Conservation (phyloP, 2,888 invertebrate genomes). For the Chirona hameri region DNA sequence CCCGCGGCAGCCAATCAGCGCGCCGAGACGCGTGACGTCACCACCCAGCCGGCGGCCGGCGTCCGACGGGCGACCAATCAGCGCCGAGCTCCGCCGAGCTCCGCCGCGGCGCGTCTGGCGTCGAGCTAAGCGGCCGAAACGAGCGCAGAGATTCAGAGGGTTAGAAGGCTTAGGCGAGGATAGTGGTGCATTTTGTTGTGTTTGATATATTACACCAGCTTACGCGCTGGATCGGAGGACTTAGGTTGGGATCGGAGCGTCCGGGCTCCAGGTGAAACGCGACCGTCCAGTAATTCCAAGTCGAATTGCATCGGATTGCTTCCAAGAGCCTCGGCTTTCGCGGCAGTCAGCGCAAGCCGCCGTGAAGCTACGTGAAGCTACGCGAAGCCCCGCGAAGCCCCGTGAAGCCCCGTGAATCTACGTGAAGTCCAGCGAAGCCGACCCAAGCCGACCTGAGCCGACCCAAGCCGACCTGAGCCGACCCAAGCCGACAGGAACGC, state of each 20-base stretch:
- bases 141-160: not conserved
- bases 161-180: not conserved
- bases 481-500: no score
- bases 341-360: not conserved
- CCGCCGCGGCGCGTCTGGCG: no score
- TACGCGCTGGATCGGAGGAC: not conserved
- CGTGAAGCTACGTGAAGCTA: no score
- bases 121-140: not conserved
- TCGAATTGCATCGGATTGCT: not conserved
- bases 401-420: no score
- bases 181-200: slow-evolving; percentile 22
- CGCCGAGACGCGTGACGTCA: slow-evolving; percentile 7
- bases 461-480: no score
- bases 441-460: no score
- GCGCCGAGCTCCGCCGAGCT: no score
- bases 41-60: not conserved
- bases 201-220: slow-evolving; percentile 29
- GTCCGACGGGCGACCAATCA: not conserved
- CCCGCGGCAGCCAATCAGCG: not conserved
- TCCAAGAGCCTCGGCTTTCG: not conserved
- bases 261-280: not conserved
- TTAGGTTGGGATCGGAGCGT: not conserved
- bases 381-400: no score
- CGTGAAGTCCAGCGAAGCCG: no score
- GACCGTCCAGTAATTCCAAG: not conserved